phyloP scores from a whole-genome alignment of 2,113 vertebrate genomes.

The Pleuronectes platessa region DNA sequence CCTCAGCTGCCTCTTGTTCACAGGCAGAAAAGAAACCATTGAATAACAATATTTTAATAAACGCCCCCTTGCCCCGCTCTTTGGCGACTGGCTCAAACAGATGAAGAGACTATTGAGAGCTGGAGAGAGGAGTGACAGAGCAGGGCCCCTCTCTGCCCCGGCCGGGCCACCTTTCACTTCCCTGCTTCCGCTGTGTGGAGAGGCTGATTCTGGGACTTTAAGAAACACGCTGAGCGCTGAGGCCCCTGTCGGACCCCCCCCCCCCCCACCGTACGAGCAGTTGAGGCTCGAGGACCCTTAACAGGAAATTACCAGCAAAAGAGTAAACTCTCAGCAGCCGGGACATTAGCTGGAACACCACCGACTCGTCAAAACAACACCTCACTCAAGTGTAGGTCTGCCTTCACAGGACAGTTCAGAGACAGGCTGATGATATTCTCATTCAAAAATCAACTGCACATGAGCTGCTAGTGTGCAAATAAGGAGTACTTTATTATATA shows the following conservation, averaged over 20 bases:
- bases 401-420: conserved; percentile 6
- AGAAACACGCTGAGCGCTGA: conserved; percentile 84
- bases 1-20: conserved; percentile 89
- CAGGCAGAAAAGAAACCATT: conserved; percentile 92
- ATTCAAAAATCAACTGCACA: not conserved
- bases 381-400: conserved; percentile 28
- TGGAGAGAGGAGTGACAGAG: conserved; percentile 82
- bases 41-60: conserved; percentile 92
- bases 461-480: not conserved
- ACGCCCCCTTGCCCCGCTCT: conserved; percentile 80
- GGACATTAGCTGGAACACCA: conserved; percentile 55
- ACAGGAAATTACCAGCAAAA: conserved; percentile 90
- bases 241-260: conserved; percentile 83
- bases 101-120: conserved; percentile 86
- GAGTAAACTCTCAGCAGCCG: conserved; percentile 78
- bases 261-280: conserved; percentile 83
- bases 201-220: conserved; percentile 73
- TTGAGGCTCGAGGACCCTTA: conserved; percentile 84
- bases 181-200: conserved; percentile 86
- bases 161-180: conserved; percentile 88
- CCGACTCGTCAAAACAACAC: conserved; percentile 8
- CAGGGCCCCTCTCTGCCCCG: conserved; percentile 81
- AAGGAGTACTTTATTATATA: not conserved
- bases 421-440: not conserved
- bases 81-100: conserved; percentile 76